Base-by-base conservation (phyloP, 1,140 invertebrate species). In the Drosophila watanabei region DNA sequence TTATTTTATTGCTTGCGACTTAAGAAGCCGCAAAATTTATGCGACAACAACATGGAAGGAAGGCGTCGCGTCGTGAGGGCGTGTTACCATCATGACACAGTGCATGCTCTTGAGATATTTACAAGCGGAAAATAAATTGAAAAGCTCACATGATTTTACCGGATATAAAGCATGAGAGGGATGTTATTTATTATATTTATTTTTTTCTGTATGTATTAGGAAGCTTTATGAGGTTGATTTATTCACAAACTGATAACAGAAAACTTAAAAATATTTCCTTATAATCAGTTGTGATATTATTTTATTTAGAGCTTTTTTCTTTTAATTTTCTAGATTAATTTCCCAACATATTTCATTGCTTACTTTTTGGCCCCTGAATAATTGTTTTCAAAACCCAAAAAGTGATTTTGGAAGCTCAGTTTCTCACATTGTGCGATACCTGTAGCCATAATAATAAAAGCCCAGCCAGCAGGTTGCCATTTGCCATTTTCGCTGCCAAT, bases 1-100 rank as follows among this genome's bases (percentile, higher is more conserved):
- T 90, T 90, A 90, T 90, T 90, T 90, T 90, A 90, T 90, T 90
- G 86, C 86, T 82, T 90, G 86, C 82, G 86, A 90, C 86, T 90
- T 90, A 90, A 90, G 86, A 90, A 90, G 86, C 86, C 86, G 82
- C 86, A 90, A 90, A 90, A 90, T 90, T 90, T 90, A 90, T 90
- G 86, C 86, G 86, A 90, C 87, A 91, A 90, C 82, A 90, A 90
- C 82, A 86, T 81, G 81, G 46, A 43, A 58, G 43, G 20, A 43
- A 58, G 43, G 20, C 52, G 71, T 33, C 35, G 20, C 45, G 61
- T 39, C 35, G 32, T 32, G 48, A 37, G 75, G 64, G 48, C 32
- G 43, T 61, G 32, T 30, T 41, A 30, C 33, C 35, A 46, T 41
- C 51, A n/a, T 32, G 18, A 9, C 16, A 56, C 62, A 71, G 63